Percentiles rank a stretch among this genome's conserved stretches.
phyloP scores from a whole-genome alignment of 2,113 vertebrate species.

The Eleginops maclovinus region DNA sequence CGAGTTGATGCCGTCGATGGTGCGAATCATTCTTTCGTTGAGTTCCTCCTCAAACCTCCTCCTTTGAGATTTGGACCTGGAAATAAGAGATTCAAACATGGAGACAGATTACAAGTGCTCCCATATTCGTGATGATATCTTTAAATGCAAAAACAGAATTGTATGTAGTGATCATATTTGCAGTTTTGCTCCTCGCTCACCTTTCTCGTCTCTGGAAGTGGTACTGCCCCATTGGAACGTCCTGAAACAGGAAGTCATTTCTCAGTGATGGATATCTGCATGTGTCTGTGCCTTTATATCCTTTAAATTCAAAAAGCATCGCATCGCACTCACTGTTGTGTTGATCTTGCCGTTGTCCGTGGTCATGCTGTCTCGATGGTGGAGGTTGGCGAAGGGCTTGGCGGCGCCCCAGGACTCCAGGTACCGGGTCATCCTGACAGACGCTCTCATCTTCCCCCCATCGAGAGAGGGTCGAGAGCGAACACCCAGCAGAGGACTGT shows the following conservation, averaged over 20 bases:
- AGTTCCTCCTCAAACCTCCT: constrained; percentile 97
- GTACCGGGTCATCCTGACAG: constrained; percentile 97
- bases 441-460: constrained; percentile 95
- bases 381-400: constrained; percentile 97
- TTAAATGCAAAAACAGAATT: not conserved
- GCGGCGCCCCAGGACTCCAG: constrained; percentile 99
- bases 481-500: constrained; percentile 90
- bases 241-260: constrained; percentile 79
- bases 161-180: not conserved
- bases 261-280: not conserved
- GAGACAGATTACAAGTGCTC: not conserved
- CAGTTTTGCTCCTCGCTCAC: constrained; percentile 74
- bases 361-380: constrained; percentile 97
- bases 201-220: constrained; percentile 94
- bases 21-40: constrained; percentile 97
- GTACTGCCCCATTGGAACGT: constrained; percentile 95
- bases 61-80: constrained; percentile 96
- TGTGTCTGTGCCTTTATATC: not conserved
- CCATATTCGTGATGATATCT: not conserved
- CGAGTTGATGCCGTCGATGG: constrained; percentile 97
- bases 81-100: not conserved
- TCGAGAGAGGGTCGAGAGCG: constrained; percentile 90
- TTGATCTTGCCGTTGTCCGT: constrained; percentile 97
- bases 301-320: too few relatives aligned
- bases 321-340: constrained; percentile 86